Evolutionary conservation across 2,113 vertebrate genomes (phyloP).

Genomic region (Python bivittatus): DNA sequence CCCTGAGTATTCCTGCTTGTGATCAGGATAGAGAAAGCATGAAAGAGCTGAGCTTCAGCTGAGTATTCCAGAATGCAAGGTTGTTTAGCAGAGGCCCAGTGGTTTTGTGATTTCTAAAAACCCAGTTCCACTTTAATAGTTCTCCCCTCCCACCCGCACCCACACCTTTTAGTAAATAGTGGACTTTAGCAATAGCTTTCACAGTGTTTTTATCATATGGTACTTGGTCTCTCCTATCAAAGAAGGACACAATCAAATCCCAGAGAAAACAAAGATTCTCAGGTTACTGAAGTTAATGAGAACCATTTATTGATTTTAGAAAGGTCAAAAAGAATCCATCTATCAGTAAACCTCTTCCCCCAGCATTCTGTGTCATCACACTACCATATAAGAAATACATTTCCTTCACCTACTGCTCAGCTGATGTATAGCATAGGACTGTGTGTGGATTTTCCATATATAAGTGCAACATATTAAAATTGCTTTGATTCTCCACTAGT

Average conservation of each 20-base stretch:
- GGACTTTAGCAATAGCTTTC: neutral
- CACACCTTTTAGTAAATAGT: neutral
- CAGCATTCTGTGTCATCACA: neutral
- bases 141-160: neutral
- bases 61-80: neutral
- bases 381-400: neutral
- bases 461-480: neutral
- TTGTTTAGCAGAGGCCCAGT: neutral
- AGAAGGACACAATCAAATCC: neutral
- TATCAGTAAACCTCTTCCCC: neutral
- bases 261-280: neutral
- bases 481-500: neutral
- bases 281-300: neutral
- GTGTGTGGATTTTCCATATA: neutral
- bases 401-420: neutral
- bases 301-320: neutral
- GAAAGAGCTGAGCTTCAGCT: neutral
- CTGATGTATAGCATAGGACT: neutral
- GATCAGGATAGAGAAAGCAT: neutral
- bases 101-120: neutral
- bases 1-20: neutral
- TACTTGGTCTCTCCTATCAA: neutral
- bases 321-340: neutral
- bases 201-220: neutral
- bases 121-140: neutral